Base-by-base conservation (phyloP, 2,113 vertebrate genomes). In the Oophaga pumilio region DNA sequence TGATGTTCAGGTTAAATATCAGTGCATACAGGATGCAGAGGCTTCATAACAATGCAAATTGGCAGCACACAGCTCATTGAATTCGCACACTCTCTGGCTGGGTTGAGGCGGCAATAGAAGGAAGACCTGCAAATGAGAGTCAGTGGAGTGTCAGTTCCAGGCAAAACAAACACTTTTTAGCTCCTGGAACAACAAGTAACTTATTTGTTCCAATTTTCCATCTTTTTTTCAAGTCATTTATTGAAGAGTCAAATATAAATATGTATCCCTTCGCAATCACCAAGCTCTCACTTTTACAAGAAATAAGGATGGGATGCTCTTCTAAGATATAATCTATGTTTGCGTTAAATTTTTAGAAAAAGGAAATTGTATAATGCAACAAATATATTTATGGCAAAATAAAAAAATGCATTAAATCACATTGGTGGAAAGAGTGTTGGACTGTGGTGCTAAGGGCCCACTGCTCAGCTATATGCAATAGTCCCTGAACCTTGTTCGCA, bases 181-280 rank as follows among this genome's bases (percentile, higher is more conserved):
- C 82, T 73, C 50, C 53, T 57, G 68, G 52, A 74, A 84, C 10
- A 33, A 74, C 68, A 50, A 28, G 64, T 15, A 71, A 43, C 26
- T n/a, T 73, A 84, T 74, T 71, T 84, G 52, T 84, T 74, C 68
- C 52, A 73, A 84, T 84, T 84, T 74, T 6, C 52, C 68, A 84
- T 84, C 50, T 84, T 74, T 59, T 84, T 84, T 57, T 73, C 68
- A 73, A 84, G 53, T 59, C 52, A 84, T 59, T 74, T 73, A 28
- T 57, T 20, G 49, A 53, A 73, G 11, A 71, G 53, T 57, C 92
- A 90, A 87, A 91, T 91, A 82, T 64, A 64, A 82, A 52, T 69
- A 52, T 52, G 64, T 28, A 83, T 69, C 22, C 81, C 43, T 22
- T 68, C 66, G 11, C 43, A 68, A 80, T 2, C 28, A 60, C 24